A percentile compares a stretch with the other conserved stretches of the same genome.
Conservation (phyloP, 2,113 vertebrate genomes). For the Aptenodytes patagonicus region DNA sequence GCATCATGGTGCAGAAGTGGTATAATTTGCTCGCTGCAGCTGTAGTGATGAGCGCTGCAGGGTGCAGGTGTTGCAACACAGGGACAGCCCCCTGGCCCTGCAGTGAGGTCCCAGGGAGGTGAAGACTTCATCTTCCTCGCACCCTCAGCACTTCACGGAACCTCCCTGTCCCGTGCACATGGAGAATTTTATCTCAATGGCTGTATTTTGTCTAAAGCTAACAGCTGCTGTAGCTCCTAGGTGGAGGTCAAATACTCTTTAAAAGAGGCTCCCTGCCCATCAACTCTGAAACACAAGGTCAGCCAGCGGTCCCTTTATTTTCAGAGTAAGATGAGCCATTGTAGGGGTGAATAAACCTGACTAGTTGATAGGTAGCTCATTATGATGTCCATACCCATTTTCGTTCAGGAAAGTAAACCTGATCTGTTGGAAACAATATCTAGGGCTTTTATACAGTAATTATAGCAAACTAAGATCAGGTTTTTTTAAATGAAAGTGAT, state of each 20-base stretch:
- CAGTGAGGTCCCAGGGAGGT: not conserved
- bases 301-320: constrained; percentile 29
- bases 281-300: constrained; percentile 54
- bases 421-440: constrained; percentile 64
- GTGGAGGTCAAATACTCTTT: not conserved
- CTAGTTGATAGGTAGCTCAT: constrained; percentile 20
- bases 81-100: not conserved
- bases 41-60: not conserved
- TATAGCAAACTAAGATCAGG: constrained; percentile 30
- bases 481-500: constrained; percentile 55
- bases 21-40: not conserved
- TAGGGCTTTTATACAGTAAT: constrained; percentile 55
- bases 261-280: not conserved
- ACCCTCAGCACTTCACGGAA: not conserved
- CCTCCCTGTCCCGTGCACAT: not conserved
- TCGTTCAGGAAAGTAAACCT: constrained; percentile 47
- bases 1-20: not conserved
- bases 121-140: not conserved
- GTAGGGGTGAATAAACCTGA: constrained; percentile 38
- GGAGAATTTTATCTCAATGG: not conserved
- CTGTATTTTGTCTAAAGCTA: not conserved
- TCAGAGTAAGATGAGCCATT: constrained; percentile 57
- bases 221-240: not conserved
- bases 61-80: not conserved
- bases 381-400: constrained; percentile 52